Evolutionary conservation across 2,888 invertebrate genomes (phyloP), one percentile per base, ranked within the genome.

Genomic region (Amphipoea lucens): DNA sequence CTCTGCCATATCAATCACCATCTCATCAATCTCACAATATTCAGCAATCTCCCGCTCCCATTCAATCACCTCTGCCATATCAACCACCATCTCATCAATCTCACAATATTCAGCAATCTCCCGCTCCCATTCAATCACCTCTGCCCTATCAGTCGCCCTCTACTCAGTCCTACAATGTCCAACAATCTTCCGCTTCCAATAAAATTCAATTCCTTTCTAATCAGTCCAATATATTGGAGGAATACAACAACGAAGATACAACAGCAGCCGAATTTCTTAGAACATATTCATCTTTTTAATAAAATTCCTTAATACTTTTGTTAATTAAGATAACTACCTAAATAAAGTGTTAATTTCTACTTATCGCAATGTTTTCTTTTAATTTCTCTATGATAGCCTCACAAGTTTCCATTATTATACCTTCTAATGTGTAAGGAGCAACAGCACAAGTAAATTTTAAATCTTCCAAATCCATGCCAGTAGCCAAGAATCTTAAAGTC

Each of bases 401-500:
- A 73, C 81, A 78, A 66, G 81, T 81, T 75, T 81, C 81, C 71
- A 75, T 72, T 66, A 81, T 81, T 67, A 81, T 81, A 62, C 57
- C 57, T 66, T 67, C 67, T 63, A 81, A 78, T 73, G 78, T 82
- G 66, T 78, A 75, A 78, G 78, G 82, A 68, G 82, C 75, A 76
- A 82, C 60, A 69, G 63, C 71, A 73, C 72, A 62, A 69, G 54
- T 67, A 82, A 78, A 82, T 70, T 82, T 81, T 78, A 76, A 82
- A 69, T 82, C 78, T 82, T 82, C 82, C 67, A 76, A 78, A 74
- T 78, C 78, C 42, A 63, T 68, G 73, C 78, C 82, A 76, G 72
- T 82, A 68, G 74, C 78, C 63, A 82, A 69, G 73, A 78, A 82
- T 76, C 82, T 78, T 72, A 81, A 75, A 72, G 81, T 82, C 57